Base-by-base conservation (phyloP, 2,888 invertebrate genomes). In the Subacronicta megacephala region DNA sequence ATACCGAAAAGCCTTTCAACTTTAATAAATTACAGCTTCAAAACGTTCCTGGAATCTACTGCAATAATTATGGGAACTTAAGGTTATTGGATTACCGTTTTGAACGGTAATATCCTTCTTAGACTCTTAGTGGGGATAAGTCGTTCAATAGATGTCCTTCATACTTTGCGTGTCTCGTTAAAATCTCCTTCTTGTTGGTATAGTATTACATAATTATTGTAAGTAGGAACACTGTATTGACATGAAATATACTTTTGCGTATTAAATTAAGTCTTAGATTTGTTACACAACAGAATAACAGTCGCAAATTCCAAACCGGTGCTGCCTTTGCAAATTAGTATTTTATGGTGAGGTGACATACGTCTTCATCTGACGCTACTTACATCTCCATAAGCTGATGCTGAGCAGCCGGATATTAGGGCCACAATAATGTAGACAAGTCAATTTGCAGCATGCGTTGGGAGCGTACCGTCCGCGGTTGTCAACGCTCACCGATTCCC, bases 351-450 rank as follows among this genome's bases (percentile, higher is more conserved):
- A 42, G 38, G 42, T 37, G 15, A 54, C 44, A 58, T 63, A 55
- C 38, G 54, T 59, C 52, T 55, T 41, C 54, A 56, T 57, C 50
- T 41, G 44, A 38, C 33, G 45, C 50, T 55, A 49, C 62, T 41
- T 51, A 42, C 36, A 57, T 64, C 58, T 47, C 40, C 54, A 57
- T 58, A 62, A 60, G 51, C 42, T 15, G 29, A 36, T 36, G 40
- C 44, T 52, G 36, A 43, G 42, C 56, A 57, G 41, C 40, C 46
- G 60, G 79, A 70, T 75, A 83, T 84, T 80, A 83, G 62, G 63
- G 70, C 52, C 74, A 66, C 77, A 78, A 81, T 84, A 75, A 76
- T 67, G 69, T 69, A 76, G 84, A 84, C 82, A 75, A 82, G 81
- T 86, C 83, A 87, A 87, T 86, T 80, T 82, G 80, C 76, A 73